Conservation (phyloP, 2,113 vertebrate genomes). For the Ailuropoda melanoleuca region DNA sequence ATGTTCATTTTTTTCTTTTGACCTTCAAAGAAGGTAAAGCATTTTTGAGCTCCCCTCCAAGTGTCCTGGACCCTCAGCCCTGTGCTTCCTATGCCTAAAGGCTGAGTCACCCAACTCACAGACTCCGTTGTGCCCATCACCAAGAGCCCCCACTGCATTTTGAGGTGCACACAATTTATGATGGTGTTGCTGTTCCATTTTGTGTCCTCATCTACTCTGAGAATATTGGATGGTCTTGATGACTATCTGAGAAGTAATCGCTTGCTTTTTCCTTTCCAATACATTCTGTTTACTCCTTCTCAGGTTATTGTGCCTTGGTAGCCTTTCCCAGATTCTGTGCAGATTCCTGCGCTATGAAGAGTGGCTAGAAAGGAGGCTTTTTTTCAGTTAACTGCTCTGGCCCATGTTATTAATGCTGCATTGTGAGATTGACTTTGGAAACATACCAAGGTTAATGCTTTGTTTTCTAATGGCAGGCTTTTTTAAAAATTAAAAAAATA, state of each 20-base stretch:
- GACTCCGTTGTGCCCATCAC: background rate
- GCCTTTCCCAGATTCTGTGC: background rate
- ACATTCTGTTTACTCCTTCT: background rate
- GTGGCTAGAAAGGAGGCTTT: background rate
- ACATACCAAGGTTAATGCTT: background rate
- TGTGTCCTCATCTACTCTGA: background rate
- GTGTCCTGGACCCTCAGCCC: background rate
- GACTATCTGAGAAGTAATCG: background rate
- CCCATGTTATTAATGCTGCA: background rate
- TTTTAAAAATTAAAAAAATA: background rate
- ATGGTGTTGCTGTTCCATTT: background rate
- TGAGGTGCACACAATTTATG: fast-evolving
- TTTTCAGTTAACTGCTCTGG: background rate
- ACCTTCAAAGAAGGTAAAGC: background rate
- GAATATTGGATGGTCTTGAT: background rate
- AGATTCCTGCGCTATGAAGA: background rate
- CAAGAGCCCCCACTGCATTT: background rate
- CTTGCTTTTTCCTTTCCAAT: background rate
- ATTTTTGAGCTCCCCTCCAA: background rate
- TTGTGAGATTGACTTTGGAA: constrained; percentile 18
- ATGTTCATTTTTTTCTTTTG: background rate
- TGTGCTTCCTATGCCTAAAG: background rate
- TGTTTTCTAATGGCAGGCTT: background rate
- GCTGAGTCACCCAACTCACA: background rate
- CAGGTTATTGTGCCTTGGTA: background rate